Evolutionary conservation across 2,113 vertebrate genomes (phyloP), one percentile per base, ranked within the genome.

Genomic region (Epinephelus fuscoguttatus): DNA sequence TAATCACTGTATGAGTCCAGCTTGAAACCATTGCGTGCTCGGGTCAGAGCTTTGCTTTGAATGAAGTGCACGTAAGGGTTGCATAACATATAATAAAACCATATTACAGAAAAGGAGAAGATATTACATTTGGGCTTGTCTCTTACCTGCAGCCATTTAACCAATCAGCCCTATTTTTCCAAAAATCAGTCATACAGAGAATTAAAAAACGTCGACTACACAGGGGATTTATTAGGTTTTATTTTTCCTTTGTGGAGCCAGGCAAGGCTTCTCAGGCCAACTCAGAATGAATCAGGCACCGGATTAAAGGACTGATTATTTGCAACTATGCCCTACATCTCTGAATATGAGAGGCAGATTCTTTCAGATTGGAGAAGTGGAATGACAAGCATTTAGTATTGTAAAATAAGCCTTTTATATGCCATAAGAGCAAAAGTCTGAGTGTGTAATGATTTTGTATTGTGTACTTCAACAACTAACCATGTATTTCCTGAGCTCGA

Each of bases 261-360:
- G 52, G 47, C 74, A 42, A 21, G 57, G 23, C 25, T 49, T 78
- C 74, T 81, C 47, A 18, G 4, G 50, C 25, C 55, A 84, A 37
- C 59, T 71, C 27, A 15, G 49, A 86, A 61, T 57, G 45, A 84
- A 55, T 81, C n/a, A 73, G 50, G 47, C 70, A 60, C 70, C 73
- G 66, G 73, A 83, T 70, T 88, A 86, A 84, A 82, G 55, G 30
- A 62, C 27, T 70, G 78, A 81, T 82, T 78, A 76, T 47, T 74
- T 81, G 30, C 59, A 82, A 23, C 56, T 45, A 40, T 83, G 50
- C 23, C 77, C 82, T 75, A 66, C 53, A 72, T 89, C 42, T 69
- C 57, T 79, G 14, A 78, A 62, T 78, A 62, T n/a, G 18, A 71
- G 25, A 27, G 45, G n/a, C 42, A 55, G 14, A 0, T 70, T 72